phyloP scores from a whole-genome alignment of 2,113 vertebrate genomes.

The Oxyruncus cristatus region DNA sequence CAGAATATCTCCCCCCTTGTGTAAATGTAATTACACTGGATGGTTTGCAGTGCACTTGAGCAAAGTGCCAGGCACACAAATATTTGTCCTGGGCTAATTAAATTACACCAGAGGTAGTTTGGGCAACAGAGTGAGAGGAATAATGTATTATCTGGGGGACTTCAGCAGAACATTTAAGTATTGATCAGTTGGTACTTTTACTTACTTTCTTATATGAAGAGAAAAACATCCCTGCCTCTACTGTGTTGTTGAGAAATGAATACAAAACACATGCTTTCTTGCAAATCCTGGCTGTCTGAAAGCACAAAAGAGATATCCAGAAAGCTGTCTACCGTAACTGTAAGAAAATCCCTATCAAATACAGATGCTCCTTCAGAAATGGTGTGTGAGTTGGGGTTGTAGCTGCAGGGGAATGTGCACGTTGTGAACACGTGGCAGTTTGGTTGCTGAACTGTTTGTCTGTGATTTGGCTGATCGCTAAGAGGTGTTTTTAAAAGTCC shows the following conservation, averaged over 20 bases:
- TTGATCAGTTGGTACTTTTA: background rate
- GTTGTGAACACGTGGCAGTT: fast-evolving
- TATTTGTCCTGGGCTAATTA: background rate
- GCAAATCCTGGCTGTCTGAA: background rate
- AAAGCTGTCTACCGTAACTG: fast-evolving
- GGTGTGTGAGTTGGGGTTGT: background rate
- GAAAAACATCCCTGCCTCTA: background rate
- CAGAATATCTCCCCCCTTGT: background rate
- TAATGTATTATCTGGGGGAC: background rate
- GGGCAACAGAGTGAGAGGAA: background rate
- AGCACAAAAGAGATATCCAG: background rate
- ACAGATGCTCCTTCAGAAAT: background rate
- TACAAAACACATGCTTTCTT: fast-evolving
- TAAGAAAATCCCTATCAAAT: background rate
- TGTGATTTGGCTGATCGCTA: background rate
- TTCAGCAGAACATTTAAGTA: background rate
- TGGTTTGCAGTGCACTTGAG: background rate
- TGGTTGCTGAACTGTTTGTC: background rate
- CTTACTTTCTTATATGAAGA: background rate
- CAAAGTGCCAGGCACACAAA: background rate
- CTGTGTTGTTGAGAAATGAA: background rate
- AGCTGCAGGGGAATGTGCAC: fast-evolving
- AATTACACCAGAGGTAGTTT: background rate
- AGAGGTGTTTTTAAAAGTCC: background rate
- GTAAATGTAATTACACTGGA: background rate